phyloP scores from a whole-genome alignment of 2,888 invertebrate genomes.

The Drosophila acutilabella region DNA sequence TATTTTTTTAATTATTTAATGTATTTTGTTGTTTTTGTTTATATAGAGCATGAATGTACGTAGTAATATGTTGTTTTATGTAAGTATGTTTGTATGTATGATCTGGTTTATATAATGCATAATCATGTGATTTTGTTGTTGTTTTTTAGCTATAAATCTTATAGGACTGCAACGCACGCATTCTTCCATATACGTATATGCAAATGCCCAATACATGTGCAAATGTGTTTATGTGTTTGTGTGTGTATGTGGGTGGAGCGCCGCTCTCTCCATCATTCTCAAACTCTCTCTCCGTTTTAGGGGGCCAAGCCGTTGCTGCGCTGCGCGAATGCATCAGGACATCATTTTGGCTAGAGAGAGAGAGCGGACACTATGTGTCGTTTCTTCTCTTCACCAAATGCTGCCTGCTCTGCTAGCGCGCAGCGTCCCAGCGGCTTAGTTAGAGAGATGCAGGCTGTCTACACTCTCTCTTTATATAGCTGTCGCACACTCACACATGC shows the following conservation, averaged over 20 bases:
- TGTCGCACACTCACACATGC: constrained; percentile 40
- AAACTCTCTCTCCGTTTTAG: constrained; percentile 72
- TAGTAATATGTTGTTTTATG: constrained; percentile 65
- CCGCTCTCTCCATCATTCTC: constrained; percentile 75
- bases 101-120: constrained; percentile 73
- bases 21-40: constrained; percentile 63
- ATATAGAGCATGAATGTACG: constrained; percentile 80
- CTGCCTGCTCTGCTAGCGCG: constrained; percentile 36
- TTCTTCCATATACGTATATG: constrained; percentile 3
- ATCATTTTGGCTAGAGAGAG: not conserved
- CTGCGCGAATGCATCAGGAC: constrained; percentile 39
- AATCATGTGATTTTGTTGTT: constrained; percentile 45
- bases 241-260: constrained; percentile 62
- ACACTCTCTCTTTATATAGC: constrained; percentile 44
- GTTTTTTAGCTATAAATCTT: constrained; percentile 40
- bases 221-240: constrained; percentile 28
- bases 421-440: constrained; percentile 55
- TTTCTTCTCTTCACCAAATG: constrained; percentile 35
- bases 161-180: constrained; percentile 34
- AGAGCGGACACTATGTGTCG: constrained; percentile 57
- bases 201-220: constrained; percentile 45
- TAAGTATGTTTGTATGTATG: constrained; percentile 58
- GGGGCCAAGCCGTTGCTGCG: constrained; percentile 63
- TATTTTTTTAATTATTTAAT: constrained; percentile 54
- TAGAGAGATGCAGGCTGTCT: constrained; percentile 45